A percentile compares a stretch with the other conserved stretches of the same genome.
phyloP scores from a whole-genome alignment of 2,888 invertebrate genomes.

The Steromphala cineraria region DNA sequence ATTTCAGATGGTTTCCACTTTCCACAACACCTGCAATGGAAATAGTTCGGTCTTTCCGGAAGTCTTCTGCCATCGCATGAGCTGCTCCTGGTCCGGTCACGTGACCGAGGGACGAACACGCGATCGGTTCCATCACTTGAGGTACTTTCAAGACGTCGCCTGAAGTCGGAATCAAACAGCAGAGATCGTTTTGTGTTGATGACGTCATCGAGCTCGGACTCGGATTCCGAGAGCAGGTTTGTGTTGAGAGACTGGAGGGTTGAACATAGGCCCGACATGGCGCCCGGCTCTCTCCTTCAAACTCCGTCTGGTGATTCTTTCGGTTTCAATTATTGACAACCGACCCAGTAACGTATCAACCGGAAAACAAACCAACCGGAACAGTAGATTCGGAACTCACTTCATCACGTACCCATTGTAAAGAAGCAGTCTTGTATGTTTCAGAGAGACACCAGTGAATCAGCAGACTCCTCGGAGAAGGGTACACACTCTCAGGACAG shows the following conservation, averaged over 20 bases:
- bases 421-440: too few species aligned
- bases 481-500: too few species aligned
- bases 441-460: too few species aligned
- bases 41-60: neutral
- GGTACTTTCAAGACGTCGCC: neutral
- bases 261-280: neutral
- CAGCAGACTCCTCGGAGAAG: too few species aligned
- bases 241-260: neutral
- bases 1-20: neutral
- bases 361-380: too few species aligned
- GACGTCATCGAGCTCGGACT: neutral
- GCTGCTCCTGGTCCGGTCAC: neutral
- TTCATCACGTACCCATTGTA: too few species aligned
- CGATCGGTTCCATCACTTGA: neutral
- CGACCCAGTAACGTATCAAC: too few species aligned
- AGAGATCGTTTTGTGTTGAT: neutral
- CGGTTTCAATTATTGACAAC: too few species aligned
- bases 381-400: too few species aligned
- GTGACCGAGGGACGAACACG: neutral
- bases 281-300: neutral
- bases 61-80: neutral
- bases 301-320: too few species aligned
- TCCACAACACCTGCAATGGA: neutral
- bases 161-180: neutral
- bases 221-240: conserved; percentile 1